These are phyloP conservation scores for Oryzaephilus surinamensis DNA, from an alignment of 1,140 invertebrate genomes.

Conservation along the genomic window DNA sequence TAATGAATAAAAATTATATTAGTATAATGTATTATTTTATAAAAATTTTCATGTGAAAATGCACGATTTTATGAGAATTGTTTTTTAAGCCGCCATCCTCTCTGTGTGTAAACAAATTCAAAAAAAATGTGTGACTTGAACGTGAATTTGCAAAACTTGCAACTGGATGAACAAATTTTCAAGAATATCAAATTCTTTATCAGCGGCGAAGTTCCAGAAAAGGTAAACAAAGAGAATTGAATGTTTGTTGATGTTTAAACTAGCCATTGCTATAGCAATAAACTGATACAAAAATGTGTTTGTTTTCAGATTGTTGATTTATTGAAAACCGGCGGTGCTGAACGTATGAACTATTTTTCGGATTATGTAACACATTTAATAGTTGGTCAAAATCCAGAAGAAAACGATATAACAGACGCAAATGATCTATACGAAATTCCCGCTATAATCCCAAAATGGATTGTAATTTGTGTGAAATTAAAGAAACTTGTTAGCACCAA, in stretches of 20 bases:
- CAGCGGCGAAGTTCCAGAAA: conserved; percentile 55
- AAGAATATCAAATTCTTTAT: conserved; percentile 59
- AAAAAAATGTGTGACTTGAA: conserved; percentile 21
- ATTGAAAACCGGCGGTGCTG: conserved; percentile 71
- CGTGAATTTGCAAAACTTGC: conserved; percentile 20
- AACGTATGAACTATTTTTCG: conserved; percentile 69
- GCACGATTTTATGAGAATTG: too few relatives aligned
- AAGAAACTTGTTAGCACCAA: conserved; percentile 40
- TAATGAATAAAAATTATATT: not conserved
- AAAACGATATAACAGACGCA: conserved; percentile 71
- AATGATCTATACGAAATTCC: conserved; percentile 86
- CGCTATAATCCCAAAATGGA: conserved; percentile 76
- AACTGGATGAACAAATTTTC: conserved; percentile 39
- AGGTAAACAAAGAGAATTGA: conserved; percentile 37
- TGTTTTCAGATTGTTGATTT: conserved; percentile 64
- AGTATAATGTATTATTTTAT: not conserved
- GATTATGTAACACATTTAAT: conserved; percentile 85
- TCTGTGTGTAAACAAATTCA: not conserved
- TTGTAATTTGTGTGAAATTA: conserved; percentile 51
- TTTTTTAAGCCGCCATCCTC: too few relatives aligned
- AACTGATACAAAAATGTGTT: too few relatives aligned
- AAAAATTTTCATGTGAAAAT: not conserved
- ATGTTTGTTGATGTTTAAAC: not conserved
- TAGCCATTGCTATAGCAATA: not conserved
- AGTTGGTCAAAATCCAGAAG: conserved; percentile 65